Evolutionary conservation across 2,797 vertebrate genomes (phyloP).

Genomic region (Neopelma chrysocephalum): DNA sequence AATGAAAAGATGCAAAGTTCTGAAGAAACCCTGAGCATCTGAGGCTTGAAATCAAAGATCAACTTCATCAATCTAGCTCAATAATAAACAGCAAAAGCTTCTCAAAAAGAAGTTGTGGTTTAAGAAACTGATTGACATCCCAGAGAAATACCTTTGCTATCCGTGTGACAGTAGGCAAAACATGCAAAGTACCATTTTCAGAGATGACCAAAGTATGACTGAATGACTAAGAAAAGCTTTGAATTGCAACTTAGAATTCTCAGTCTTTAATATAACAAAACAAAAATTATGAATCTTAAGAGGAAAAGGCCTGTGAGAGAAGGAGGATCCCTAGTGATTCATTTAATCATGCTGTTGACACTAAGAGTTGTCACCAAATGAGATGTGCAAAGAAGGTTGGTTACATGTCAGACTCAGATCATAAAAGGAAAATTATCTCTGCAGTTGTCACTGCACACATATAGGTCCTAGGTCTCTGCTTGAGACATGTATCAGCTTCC

Average conservation of each 20-base stretch:
- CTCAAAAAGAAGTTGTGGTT: not conserved
- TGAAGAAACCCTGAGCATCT: not conserved
- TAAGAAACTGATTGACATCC: not conserved
- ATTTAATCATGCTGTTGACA: not conserved
- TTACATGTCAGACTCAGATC: not conserved
- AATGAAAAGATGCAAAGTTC: not conserved
- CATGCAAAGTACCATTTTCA: not conserved
- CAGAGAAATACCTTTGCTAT: not conserved
- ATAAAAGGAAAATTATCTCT: not conserved
- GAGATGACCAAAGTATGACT: not conserved
- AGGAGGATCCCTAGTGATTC: not conserved
- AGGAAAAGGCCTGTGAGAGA: not conserved
- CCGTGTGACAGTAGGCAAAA: not conserved
- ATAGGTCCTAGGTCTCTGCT: not conserved
- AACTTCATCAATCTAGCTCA: fast-evolving
- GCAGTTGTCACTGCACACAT: not conserved
- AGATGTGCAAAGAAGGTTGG: not conserved
- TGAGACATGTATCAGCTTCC: not conserved
- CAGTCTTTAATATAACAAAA: not conserved
- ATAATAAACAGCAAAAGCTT: not conserved
- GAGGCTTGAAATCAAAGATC: not conserved
- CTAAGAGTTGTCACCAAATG: not conserved
- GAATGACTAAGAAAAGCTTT: not conserved
- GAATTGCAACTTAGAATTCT: not conserved
- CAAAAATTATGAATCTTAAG: not conserved